These are phyloP conservation scores for Vombatus ursinus DNA, from an alignment of 2,113 vertebrate species.

Conservation along the genomic window DNA sequence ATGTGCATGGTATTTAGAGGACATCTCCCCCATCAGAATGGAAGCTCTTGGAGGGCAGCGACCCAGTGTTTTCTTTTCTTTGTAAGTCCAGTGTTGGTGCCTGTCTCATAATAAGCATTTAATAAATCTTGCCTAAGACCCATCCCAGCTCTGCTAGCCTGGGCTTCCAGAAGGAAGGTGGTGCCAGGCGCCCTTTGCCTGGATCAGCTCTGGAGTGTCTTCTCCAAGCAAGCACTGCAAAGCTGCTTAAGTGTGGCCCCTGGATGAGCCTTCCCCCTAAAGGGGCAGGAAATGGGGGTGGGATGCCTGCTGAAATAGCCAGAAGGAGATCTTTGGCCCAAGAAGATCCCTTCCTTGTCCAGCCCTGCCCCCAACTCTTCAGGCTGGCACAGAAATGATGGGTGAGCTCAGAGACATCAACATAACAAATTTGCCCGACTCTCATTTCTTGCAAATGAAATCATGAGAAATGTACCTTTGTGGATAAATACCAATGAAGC, in stretches of 20 bases:
- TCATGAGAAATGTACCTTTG: not conserved
- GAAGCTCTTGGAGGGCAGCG: not conserved
- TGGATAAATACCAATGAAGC: not conserved
- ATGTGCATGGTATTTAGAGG: not conserved
- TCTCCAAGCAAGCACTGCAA: not conserved
- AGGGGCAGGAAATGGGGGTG: not conserved
- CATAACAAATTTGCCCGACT: not conserved
- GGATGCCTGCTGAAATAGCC: too few species aligned
- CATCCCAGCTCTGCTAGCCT: not conserved
- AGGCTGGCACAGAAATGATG: not conserved
- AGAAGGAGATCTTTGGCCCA: not conserved
- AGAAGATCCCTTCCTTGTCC: too few species aligned
- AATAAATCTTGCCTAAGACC: not conserved
- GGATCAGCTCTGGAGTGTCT: not conserved
- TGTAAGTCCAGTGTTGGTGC: too few species aligned
- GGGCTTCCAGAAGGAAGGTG: not conserved
- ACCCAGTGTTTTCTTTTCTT: too few species aligned
- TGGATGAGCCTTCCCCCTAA: not conserved
- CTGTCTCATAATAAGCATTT: too few species aligned
- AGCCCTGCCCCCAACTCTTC: not conserved
- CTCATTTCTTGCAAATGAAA: not conserved
- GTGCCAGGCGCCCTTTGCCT: not conserved
- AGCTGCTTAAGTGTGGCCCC: not conserved
- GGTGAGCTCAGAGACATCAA: not conserved
- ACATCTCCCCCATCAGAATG: not conserved